phyloP scores from a whole-genome alignment of 2,888 invertebrate species.

The Andrena dorsata region DNA sequence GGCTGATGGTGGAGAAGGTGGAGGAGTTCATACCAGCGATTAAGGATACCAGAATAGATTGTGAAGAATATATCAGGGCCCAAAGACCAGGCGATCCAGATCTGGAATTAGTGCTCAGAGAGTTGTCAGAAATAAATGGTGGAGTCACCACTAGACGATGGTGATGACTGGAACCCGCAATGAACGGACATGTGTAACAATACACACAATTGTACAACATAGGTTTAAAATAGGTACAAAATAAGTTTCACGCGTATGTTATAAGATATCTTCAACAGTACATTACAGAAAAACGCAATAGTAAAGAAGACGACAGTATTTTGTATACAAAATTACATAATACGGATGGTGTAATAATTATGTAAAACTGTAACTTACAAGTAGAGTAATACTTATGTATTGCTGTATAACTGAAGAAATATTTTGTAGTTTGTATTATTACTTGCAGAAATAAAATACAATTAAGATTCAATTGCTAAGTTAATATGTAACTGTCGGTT shows the following conservation, averaged over 20 bases:
- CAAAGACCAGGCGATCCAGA: too few relatives aligned
- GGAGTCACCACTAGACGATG: too few relatives aligned
- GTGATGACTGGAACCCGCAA: too few relatives aligned
- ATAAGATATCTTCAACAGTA: background rate
- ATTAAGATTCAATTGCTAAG: background rate
- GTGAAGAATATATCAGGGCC: too few relatives aligned
- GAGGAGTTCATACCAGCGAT: too few relatives aligned
- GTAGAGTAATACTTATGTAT: conserved; percentile 11
- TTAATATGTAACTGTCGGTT: background rate
- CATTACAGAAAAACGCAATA: background rate
- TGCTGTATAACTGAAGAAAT: background rate
- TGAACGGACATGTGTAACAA: background rate
- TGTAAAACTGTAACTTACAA: conserved; percentile 1
- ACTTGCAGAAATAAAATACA: background rate
- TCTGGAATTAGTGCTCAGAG: too few relatives aligned
- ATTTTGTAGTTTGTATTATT: background rate
- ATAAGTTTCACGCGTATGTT: background rate
- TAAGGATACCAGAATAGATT: too few relatives aligned
- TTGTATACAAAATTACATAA: conserved; percentile 8
- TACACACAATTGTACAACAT: background rate
- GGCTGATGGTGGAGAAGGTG: too few relatives aligned
- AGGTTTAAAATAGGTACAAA: too few relatives aligned
- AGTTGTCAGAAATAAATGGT: too few relatives aligned
- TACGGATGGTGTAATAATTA: conserved; percentile 1
- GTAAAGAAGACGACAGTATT: background rate